Evolutionary conservation across 2,797 vertebrate genomes (phyloP), one percentile per base, ranked within the genome.

Genomic region (Rhinoraja longicauda): DNA sequence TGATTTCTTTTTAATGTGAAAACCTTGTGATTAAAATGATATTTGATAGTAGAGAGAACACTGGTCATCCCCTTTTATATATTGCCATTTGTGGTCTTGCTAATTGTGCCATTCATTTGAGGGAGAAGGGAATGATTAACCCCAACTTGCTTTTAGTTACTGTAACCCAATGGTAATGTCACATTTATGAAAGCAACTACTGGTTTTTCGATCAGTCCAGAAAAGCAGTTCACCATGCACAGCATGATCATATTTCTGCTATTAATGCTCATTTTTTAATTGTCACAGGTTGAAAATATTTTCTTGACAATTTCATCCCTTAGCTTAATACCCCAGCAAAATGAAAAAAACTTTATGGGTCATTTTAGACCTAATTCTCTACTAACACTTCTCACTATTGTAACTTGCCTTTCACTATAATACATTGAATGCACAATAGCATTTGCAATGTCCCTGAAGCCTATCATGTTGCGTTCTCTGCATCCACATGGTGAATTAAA

Each of bases 11-110:
- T 72, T 73, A 92, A 92, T 73, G 70, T 53, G 67, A 92, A 73
- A 32, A 72, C 45, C 36, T 92, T n/a, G 6, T 90, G 64, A 73
- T 92, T 53, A 92, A 90, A 92, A 92, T 73, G 39, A 26, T 70
- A 92, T 53, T 72, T 92, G 90, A 92, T 73, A 92, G 70, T 53
- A 92, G 90, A 72, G 73, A 53, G 36, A 45, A 75, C 70, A 88
- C 70, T 73, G 70, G 21, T 64, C 70, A 72, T 21, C 19, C 72
- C 70, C 84, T 88, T 90, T 75, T 92, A 75, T 45, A 92, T 53
- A 29, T 70, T 70, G 73, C 70, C 67, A 92, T 53, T 45, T 45
- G 88, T 91, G 88, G 64, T 72, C 67, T 91, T 91, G 64, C 32
- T 72, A 73, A 24, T 24, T 91, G 90, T 75, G 12, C 39, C 70